Evolutionary conservation across 2,888 invertebrate genomes (phyloP), one percentile per base, ranked within the genome.

Genomic region (Drosophila percnosoma): DNA sequence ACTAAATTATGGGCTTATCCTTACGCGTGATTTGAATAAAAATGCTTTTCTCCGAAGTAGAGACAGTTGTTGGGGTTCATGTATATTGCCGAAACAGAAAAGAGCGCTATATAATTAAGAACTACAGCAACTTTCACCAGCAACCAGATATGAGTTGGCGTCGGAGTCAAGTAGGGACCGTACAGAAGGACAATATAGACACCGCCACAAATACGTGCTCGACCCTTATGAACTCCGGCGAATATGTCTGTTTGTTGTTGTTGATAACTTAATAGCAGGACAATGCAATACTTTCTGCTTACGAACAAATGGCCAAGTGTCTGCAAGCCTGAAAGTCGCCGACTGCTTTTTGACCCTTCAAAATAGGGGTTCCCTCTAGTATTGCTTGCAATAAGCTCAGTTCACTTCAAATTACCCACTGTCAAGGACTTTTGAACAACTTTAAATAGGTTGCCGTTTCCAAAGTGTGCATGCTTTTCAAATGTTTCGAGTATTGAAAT

Each of bases 191-290:
- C 65, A 55, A 66, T 52, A 73, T 72, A 52, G 58, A 64, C 60
- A 67, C 52, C 65, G 48, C 45, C 45, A 63, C 53, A 62, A 70
- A 75, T 61, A 75, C 66, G 67, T 72, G 65, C 57, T 70, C 61
- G 73, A 69, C 62, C 60, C 74, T 62, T 33, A 55, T 75, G 62
- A 66, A 63, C 65, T 42, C 45, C 51, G 67, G 55, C 66, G 34
- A 60, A 78, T 68, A 68, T 80, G 72, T 69, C 69, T 75, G 68
- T 54, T 79, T 60, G 75, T 52, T 66, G 74, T 84, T 82, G 83
- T 82, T 87, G 89, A 90, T 91, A 90, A 78, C 84, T 84, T 89
- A 87, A 90, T 88, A 80, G 80, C 80, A 75, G 79, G 77, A 83
- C 83, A 80, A 61, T 67, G 75, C 77, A 75, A 66, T 79, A 64